These are phyloP conservation scores for Pemphigus obesinymphae DNA, from an alignment of 1,140 invertebrate genomes.

Conservation along the genomic window DNA sequence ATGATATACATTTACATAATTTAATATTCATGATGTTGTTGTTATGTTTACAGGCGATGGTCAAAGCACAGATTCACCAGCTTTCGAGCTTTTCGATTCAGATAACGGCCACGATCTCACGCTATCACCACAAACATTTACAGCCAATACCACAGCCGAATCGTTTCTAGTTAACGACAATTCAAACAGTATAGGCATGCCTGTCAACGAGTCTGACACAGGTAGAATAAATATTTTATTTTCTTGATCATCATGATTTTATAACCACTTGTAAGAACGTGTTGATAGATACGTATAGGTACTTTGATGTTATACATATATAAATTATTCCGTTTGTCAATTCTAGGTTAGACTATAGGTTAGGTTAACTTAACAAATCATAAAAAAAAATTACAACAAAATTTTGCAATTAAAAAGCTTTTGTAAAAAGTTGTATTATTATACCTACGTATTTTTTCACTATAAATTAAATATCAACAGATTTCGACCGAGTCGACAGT, in stretches of 20 bases:
- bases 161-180: conserved; percentile 62
- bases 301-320: neutral
- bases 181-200: conserved; percentile 61
- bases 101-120: conserved; percentile 64
- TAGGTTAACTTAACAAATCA: too few relatives aligned
- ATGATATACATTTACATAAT: too few relatives aligned
- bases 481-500: too few relatives aligned
- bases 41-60: neutral
- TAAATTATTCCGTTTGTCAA: neutral
- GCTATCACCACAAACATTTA: conserved; percentile 65
- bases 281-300: neutral
- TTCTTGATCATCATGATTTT: neutral
- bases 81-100: conserved; percentile 67
- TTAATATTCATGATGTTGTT: neutral
- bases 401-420: too few relatives aligned
- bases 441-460: too few relatives aligned
- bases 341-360: neutral
- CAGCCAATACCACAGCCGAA: conserved; percentile 54
- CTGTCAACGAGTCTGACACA: conserved; percentile 55
- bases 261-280: neutral
- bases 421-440: too few relatives aligned
- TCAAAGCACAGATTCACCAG: conserved; percentile 45
- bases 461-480: too few relatives aligned
- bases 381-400: too few relatives aligned
- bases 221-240: conserved; percentile 48